phyloP scores from a whole-genome alignment of 2,888 invertebrate species.

The Bugula neritina region DNA sequence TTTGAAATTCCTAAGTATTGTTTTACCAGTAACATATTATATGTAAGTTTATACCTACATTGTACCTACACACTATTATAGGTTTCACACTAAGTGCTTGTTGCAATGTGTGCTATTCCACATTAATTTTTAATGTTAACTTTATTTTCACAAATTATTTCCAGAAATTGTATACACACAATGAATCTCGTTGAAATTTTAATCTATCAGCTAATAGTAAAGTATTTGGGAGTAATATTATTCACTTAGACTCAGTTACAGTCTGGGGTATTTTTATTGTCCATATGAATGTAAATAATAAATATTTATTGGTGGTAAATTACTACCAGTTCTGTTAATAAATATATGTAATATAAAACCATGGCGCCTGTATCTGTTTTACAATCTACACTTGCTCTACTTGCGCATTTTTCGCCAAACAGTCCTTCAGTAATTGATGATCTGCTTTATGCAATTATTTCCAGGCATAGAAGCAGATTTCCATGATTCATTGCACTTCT shows the following conservation, averaged over 20 bases:
- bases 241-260: background rate
- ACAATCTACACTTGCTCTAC: background rate
- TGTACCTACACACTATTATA: no score
- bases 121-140: no score
- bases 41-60: no score
- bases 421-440: background rate
- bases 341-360: background rate
- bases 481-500: no score
- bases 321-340: background rate
- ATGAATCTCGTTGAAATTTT: constrained; percentile 9
- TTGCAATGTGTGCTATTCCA: no score
- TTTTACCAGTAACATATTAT: no score
- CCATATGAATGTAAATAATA: constrained; percentile 15
- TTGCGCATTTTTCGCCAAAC: background rate
- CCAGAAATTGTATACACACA: no score
- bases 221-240: background rate
- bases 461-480: no score
- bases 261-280: background rate
- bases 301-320: constrained; percentile 12
- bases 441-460: no score
- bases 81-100: no score
- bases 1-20: no score
- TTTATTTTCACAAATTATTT: no score
- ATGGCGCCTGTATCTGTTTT: background rate
- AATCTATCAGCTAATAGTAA: constrained; percentile 3